Percentiles rank a stretch among this genome's conserved stretches.
Conservation (phyloP, 2,888 invertebrate genomes). For the Notodonta ziczac region DNA sequence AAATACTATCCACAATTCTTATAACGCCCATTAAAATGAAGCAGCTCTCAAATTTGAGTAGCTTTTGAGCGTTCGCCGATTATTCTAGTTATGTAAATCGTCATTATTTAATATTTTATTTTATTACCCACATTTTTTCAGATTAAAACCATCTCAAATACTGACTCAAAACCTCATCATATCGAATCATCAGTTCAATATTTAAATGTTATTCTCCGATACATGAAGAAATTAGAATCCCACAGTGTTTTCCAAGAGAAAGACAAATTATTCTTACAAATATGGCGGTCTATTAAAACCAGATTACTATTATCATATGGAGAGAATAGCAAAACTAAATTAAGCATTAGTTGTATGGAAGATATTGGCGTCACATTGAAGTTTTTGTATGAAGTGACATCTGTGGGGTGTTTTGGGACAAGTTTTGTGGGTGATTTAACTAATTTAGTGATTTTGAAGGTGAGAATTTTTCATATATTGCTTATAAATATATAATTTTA, state of each 20-base stretch:
- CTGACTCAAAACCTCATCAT: constrained; percentile 58
- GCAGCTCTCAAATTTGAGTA: no score
- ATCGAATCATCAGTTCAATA: constrained; percentile 66
- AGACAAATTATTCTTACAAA: constrained; percentile 60
- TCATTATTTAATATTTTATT: background rate
- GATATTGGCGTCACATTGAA: constrained; percentile 61
- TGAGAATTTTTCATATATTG: constrained; percentile 31
- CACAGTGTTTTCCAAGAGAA: constrained; percentile 64
- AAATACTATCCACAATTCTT: no score
- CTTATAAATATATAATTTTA: background rate
- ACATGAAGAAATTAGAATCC: constrained; percentile 69
- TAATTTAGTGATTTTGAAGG: constrained; percentile 61
- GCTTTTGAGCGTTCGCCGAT: no score
- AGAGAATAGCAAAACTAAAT: constrained; percentile 35
- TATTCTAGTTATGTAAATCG: no score
- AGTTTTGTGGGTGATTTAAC: constrained; percentile 61
- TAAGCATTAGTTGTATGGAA: constrained; percentile 49
- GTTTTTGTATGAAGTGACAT: constrained; percentile 65
- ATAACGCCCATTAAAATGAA: no score
- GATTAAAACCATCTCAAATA: constrained; percentile 60
- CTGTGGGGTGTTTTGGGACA: constrained; percentile 60
- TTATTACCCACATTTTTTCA: constrained; percentile 31
- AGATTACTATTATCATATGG: constrained; percentile 49
- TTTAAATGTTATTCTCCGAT: constrained; percentile 59
- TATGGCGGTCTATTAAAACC: constrained; percentile 62